Evolutionary conservation across 2,113 vertebrate species (phyloP).

Genomic region (Galeopterus variegatus): DNA sequence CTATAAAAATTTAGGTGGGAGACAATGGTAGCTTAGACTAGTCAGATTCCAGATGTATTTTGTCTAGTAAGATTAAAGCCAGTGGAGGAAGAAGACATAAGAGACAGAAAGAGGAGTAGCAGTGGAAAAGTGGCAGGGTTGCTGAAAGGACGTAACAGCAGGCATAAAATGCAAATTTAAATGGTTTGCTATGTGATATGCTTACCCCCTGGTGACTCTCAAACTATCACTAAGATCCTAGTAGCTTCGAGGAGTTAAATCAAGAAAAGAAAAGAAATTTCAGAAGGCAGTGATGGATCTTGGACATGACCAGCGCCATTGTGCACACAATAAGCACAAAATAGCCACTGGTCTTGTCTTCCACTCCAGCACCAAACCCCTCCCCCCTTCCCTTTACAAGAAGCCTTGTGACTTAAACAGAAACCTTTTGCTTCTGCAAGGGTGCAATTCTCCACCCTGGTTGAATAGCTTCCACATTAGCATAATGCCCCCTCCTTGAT

Average conservation of each 20-base stretch:
- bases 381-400: no score
- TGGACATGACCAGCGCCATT: no score
- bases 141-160: neutral
- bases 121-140: neutral
- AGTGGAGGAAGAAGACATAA: neutral
- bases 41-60: neutral
- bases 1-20: neutral
- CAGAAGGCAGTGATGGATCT: neutral
- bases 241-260: neutral
- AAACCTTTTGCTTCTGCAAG: no score
- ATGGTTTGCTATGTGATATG: neutral
- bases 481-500: no score
- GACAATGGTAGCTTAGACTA: neutral
- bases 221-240: neutral
- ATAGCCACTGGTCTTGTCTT: no score
- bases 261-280: conserved; percentile 15
- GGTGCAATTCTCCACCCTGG: no score
- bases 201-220: neutral
- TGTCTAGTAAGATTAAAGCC: neutral
- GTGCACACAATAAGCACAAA: no score
- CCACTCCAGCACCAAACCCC: no score
- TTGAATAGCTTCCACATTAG: no score
- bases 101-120: neutral
- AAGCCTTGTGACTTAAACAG: no score
- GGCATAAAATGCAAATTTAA: neutral